Evolutionary conservation across 2,888 invertebrate species (phyloP), one percentile per base, ranked within the genome.

Genomic region (Choristoneura rosaceana): DNA sequence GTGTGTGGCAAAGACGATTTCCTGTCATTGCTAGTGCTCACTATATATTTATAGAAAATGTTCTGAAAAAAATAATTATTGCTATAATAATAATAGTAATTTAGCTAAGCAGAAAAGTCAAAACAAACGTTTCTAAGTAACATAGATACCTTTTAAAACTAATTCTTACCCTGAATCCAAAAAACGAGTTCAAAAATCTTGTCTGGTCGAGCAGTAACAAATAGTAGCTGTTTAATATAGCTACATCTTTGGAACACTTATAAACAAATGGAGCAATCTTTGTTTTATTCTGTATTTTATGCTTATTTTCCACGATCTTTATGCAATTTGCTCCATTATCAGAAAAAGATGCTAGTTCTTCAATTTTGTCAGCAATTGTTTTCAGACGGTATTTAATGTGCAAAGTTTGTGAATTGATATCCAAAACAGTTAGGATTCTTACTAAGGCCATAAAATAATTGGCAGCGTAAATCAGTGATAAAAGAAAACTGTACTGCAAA

Each of bases 321-420:
- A 55, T 25, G 55, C 55, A 55, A 1, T 17, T 3, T 55, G 25
- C 7, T 25, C 25, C 10, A 10, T 55, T 25, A 55, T 55, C 25
- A 10, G 25, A 4, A 25, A 55, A 25, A 3, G 10, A 55, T 25
- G 25, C 55, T 25, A 17, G 25, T 25, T 55, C 55, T 55, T 55
- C 25, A 55, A 55, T 55, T 25, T 55, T 55, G 25, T 55, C 25
- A 55, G 12, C 9, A 4, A 55, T 10, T 55, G 55, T 55, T 25
- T 4, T 55, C 25, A 55, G 25, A 10, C 55, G 55, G 25, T 55
- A 55, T 55, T 55, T 55, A 25, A 55, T 2, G 9, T 55, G 55
- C 10, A 55, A 12, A 55, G 55, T 55, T 55, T 55, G 55, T 55
- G 55, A 55, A 25, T 55, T 55, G 10, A 55, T 25, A 4, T 55